Conservation (phyloP, 1,140 invertebrate species). For the Cherax quadricarinatus region DNA sequence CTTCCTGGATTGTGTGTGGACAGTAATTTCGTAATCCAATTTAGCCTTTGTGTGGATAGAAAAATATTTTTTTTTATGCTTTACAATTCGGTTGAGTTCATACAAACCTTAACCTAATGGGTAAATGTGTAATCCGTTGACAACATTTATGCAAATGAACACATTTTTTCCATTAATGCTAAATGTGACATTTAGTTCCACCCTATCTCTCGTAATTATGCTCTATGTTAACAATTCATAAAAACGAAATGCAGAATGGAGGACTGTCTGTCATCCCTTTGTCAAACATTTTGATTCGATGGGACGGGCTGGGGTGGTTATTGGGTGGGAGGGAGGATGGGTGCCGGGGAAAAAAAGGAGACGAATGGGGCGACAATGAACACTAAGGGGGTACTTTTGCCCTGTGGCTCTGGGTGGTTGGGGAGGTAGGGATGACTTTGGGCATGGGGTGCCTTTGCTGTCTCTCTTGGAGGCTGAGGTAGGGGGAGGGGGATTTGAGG, state of each 20-base stretch:
- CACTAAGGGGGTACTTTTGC: no score
- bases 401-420: no score
- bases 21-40: slow-evolving; percentile 50
- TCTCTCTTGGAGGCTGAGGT: no score
- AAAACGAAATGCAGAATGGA: not conserved
- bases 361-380: no score
- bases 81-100: slow-evolving; percentile 32
- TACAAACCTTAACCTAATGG: slow-evolving; percentile 45
- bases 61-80: not conserved
- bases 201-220: not conserved
- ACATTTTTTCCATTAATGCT: not conserved
- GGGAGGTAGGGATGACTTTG: no score
- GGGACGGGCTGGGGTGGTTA: no score
- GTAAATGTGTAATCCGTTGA: slow-evolving; percentile 21
- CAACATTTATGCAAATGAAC: slow-evolving; percentile 29
- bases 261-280: not conserved
- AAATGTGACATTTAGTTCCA: not conserved
- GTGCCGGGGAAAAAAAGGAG: no score
- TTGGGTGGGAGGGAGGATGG: no score
- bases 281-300: no score
- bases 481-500: no score
- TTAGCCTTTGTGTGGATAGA: slow-evolving; percentile 37
- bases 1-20: slow-evolving; percentile 30
- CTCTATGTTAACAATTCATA: not conserved
- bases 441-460: no score